Evolutionary conservation across 2,888 invertebrate genomes (phyloP).

Genomic region (Mythimna lalbum): DNA sequence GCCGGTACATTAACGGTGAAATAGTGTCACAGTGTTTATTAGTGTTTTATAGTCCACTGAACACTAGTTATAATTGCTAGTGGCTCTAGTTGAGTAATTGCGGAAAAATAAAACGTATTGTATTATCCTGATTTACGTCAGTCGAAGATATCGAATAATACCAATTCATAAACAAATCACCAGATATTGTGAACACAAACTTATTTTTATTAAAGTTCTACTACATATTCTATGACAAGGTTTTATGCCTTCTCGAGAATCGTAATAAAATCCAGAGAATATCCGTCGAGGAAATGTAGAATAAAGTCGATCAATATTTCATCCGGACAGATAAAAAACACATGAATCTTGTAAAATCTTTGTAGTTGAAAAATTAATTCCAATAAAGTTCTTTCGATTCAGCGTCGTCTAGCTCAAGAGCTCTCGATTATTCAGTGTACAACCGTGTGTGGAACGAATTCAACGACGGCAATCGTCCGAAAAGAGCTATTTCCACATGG

Average conservation of each 20-base stretch:
- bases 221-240: neutral
- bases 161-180: neutral
- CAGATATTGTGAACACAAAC: neutral
- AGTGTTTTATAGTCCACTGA: conserved; percentile 56
- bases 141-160: neutral
- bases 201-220: neutral
- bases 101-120: conserved; percentile 29
- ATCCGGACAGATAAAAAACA: conserved; percentile 25
- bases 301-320: conserved; percentile 33
- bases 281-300: conserved; percentile 7
- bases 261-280: conserved; percentile 2
- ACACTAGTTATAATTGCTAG: conserved; percentile 51
- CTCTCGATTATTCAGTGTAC: conserved; percentile 80
- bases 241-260: neutral
- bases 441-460: conserved; percentile 67
- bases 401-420: conserved; percentile 53
- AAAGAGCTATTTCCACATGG: conserved; percentile 80
- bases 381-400: conserved; percentile 57
- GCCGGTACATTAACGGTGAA: conserved; percentile 66
- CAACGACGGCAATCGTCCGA: conserved; percentile 74
- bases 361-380: conserved; percentile 39
- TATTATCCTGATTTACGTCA: conserved; percentile 22
- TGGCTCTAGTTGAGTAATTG: conserved; percentile 46
- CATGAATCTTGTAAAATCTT: conserved; percentile 37
- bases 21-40: conserved; percentile 66